Conservation (phyloP, 2,888 invertebrate species). For the Parapristionchus giblindavisi region DNA sequence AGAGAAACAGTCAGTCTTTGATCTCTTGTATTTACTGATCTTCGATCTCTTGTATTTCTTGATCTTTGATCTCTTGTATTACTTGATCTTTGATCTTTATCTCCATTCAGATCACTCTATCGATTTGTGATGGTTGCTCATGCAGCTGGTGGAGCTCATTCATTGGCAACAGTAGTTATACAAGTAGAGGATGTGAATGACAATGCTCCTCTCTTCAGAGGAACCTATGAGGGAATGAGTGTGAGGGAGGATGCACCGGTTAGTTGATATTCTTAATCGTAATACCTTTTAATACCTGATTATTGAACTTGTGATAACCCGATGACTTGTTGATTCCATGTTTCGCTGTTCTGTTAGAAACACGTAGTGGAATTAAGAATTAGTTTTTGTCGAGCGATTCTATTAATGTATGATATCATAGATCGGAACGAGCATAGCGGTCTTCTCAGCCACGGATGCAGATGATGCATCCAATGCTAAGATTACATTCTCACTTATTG, state of each 20-base stretch:
- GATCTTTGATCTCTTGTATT: constrained; percentile 12
- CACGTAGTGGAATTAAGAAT: background rate
- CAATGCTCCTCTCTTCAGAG: constrained; percentile 68
- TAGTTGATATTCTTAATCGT: background rate
- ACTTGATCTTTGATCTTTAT: background rate
- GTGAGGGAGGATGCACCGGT: constrained; percentile 33
- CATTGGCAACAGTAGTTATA: constrained; percentile 53
- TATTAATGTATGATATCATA: constrained; percentile 41
- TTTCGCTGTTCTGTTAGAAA: background rate
- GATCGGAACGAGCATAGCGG: constrained; percentile 63
- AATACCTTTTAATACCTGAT: background rate
- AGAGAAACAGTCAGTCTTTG: constrained; percentile 78
- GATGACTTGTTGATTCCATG: too few relatives aligned
- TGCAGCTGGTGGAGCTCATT: constrained; percentile 51
- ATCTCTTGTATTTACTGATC: background rate
- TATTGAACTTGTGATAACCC: background rate
- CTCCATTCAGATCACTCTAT: constrained; percentile 41
- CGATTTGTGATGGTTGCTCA: constrained; percentile 50
- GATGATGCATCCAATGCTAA: constrained; percentile 55
- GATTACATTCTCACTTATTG: constrained; percentile 42
- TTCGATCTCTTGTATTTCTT: background rate
- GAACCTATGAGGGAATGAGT: constrained; percentile 47
- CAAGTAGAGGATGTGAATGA: constrained; percentile 71
- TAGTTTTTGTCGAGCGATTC: background rate
- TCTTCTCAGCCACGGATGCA: constrained; percentile 62